A percentile compares a stretch with the other conserved stretches of the same genome.
These are phyloP conservation scores for Sarcoramphus papa DNA, from an alignment of 2,797 vertebrate genomes.

Conservation along the genomic window DNA sequence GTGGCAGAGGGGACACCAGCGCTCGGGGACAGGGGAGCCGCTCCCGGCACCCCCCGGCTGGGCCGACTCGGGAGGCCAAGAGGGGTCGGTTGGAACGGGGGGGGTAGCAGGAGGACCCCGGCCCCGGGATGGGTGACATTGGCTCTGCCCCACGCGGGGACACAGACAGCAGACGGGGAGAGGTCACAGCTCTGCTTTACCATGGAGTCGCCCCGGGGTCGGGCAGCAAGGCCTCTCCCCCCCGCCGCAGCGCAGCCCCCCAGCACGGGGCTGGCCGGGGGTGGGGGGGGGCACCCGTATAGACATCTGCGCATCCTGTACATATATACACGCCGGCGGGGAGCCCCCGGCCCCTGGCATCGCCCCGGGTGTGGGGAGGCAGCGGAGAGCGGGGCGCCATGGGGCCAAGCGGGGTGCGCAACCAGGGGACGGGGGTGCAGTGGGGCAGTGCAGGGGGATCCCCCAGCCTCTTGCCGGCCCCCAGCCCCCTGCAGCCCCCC, in stretches of 20 bases:
- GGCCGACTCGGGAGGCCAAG: background rate
- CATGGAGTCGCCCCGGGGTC: background rate
- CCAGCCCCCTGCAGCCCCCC: background rate
- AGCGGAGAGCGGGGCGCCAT: background rate
- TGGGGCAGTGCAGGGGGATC: background rate
- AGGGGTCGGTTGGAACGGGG: accelerated
- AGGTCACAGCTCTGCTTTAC: conserved; percentile 57
- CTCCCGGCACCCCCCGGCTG: accelerated
- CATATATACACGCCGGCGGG: background rate
- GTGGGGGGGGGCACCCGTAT: background rate
- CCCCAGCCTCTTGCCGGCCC: background rate
- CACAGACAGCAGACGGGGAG: conserved; percentile 10
- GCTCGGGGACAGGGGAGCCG: background rate
- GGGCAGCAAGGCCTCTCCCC: background rate
- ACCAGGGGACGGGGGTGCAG: background rate
- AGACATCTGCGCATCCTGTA: conserved; percentile 4
- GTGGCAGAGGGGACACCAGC: no score
- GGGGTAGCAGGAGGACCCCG: background rate
- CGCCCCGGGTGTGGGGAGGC: background rate
- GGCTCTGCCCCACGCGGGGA: background rate
- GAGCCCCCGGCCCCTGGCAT: background rate
- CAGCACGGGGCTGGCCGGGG: background rate
- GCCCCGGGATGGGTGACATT: accelerated
- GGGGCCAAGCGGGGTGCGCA: background rate
- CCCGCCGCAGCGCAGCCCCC: background rate